phyloP scores from a whole-genome alignment of 2,797 vertebrate species.

The Enoplosus armatus region DNA sequence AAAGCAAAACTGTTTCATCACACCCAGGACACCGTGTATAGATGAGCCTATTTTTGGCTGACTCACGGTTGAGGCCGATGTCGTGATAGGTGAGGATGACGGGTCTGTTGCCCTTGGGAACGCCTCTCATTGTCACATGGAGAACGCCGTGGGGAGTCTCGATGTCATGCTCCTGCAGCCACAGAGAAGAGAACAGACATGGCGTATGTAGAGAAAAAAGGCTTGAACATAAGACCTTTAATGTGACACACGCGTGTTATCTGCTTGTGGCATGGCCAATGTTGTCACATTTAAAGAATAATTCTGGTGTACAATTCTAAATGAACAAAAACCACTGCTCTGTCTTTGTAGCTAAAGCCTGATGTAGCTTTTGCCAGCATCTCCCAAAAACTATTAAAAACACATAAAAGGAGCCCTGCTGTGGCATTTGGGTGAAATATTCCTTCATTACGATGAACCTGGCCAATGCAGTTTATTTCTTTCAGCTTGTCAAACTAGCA shows the following conservation, averaged over 20 bases:
- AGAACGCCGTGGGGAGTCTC: conserved; percentile 95
- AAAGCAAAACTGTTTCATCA: conserved; percentile 5
- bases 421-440: background rate
- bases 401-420: background rate
- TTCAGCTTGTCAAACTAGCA: background rate
- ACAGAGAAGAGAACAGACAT: conserved; percentile 5
- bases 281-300: background rate
- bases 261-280: background rate
- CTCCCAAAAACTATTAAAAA: background rate
- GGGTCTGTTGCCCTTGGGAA: conserved; percentile 93
- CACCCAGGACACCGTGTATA: background rate
- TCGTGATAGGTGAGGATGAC: conserved; percentile 98
- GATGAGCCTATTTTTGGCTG: conserved; percentile 23
- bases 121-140: conserved; percentile 95
- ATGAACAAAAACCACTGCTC: background rate
- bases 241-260: too few species aligned
- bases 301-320: background rate
- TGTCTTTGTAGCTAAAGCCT: background rate
- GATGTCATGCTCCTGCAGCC: conserved; percentile 94
- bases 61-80: conserved; percentile 98
- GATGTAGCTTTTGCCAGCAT: background rate
- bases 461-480: background rate
- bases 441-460: background rate
- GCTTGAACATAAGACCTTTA: background rate
- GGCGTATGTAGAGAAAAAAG: background rate